Conservation (phyloP, 2,888 invertebrate species). For the Cryptus armator region DNA sequence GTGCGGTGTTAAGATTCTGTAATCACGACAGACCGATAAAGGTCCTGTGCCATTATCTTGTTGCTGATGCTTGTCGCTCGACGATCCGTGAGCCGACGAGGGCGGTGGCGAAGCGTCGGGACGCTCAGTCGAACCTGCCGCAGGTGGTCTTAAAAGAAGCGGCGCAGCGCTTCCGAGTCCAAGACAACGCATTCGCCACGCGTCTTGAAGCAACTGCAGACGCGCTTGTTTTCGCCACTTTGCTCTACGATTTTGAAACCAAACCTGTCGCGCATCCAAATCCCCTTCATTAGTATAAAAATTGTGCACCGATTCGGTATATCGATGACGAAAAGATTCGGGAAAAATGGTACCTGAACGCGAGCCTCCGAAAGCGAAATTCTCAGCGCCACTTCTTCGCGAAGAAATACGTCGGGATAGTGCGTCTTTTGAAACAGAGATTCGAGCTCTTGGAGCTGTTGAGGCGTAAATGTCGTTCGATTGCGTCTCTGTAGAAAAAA, state of each 20-base stretch:
- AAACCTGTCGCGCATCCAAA: constrained; percentile 88
- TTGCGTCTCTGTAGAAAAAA: constrained; percentile 90
- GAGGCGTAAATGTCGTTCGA: constrained; percentile 97
- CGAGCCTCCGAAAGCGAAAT: constrained; percentile 97
- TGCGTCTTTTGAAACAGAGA: constrained; percentile 97
- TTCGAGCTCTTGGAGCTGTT: constrained; percentile 96
- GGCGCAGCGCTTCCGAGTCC: constrained; percentile 86
- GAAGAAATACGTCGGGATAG: constrained; percentile 95
- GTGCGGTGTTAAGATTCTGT: constrained; percentile 80
- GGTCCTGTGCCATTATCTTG: constrained; percentile 69
- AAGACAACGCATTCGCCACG: constrained; percentile 95
- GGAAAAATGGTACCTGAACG: constrained; percentile 90
- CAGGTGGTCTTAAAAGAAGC: constrained; percentile 81
- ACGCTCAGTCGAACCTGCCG: constrained; percentile 76
- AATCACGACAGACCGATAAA: constrained; percentile 79
- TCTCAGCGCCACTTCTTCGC: constrained; percentile 96
- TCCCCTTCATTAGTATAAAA: not conserved
- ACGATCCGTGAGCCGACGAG: constrained; percentile 69
- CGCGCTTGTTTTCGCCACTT: constrained; percentile 97
- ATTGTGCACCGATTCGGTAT: not conserved
- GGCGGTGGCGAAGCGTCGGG: constrained; percentile 76
- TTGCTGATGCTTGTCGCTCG: constrained; percentile 69
- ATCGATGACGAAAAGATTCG: not conserved
- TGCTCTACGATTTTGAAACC: constrained; percentile 96
- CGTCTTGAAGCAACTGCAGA: constrained; percentile 94